Percentiles rank a stretch among this genome's conserved stretches.
These are phyloP conservation scores for Crossocerus cetratus DNA, from an alignment of 2,888 invertebrate species.

Conservation along the genomic window DNA sequence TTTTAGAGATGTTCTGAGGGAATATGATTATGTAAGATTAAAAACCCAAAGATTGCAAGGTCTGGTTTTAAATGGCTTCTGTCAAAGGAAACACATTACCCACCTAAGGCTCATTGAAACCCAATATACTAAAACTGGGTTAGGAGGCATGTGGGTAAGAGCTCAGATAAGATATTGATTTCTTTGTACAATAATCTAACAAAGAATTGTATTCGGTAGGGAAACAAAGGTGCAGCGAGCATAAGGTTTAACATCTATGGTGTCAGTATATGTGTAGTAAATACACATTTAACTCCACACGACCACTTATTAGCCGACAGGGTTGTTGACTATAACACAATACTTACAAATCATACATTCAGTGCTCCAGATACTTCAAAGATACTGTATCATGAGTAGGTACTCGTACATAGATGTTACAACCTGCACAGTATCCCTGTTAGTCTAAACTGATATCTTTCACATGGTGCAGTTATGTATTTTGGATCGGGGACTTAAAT, in stretches of 20 bases:
- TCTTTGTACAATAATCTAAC: not conserved
- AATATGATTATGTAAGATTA: constrained; percentile 86
- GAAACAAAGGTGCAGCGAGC: constrained; percentile 96
- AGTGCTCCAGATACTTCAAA: constrained; percentile 87
- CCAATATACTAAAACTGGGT: constrained; percentile 92
- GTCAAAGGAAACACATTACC: constrained; percentile 87
- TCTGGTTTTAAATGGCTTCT: constrained; percentile 87
- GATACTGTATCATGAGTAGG: constrained; percentile 93
- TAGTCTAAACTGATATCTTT: not conserved
- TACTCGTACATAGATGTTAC: constrained; percentile 3
- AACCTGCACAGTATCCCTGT: not conserved
- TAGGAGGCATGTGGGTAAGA: constrained; percentile 94
- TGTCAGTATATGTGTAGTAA: constrained; percentile 91
- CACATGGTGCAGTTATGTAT: constrained; percentile 84
- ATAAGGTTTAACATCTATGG: constrained; percentile 92
- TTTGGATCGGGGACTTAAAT: constrained; percentile 95
- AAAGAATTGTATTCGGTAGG: constrained; percentile 79
- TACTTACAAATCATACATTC: constrained; percentile 90
- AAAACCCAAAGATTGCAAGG: constrained; percentile 92
- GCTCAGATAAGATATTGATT: no score
- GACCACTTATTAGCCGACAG: constrained; percentile 90
- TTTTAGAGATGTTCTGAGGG: constrained; percentile 82
- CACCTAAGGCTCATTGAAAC: constrained; percentile 91
- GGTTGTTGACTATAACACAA: constrained; percentile 91
- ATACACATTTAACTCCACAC: constrained; percentile 94